Conservation (phyloP, 1,140 invertebrate genomes). For the Berghia stephanieae region DNA sequence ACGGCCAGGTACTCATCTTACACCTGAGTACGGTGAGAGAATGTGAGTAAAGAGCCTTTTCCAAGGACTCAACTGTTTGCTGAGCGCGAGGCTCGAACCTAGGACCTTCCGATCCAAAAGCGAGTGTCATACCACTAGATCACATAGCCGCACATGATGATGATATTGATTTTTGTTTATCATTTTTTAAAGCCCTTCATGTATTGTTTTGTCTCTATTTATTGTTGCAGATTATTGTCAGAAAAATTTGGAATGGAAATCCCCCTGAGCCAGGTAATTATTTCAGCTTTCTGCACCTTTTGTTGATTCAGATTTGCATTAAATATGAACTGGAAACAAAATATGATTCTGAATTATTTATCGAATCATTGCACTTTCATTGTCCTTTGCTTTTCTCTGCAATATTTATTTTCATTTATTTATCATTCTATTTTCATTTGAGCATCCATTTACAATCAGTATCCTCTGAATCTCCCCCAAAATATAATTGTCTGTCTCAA, state of each 20-base stretch:
- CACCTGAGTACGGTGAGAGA: no score
- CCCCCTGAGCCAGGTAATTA: slow-evolving; percentile 61
- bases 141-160: background rate
- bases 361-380: background rate
- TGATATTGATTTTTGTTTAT: background rate
- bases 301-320: background rate
- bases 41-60: no score
- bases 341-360: background rate
- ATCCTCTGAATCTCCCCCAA: no score
- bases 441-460: no score
- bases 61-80: no score
- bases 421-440: no score
- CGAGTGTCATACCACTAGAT: background rate
- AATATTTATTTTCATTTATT: background rate
- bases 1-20: no score
- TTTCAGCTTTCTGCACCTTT: background rate
- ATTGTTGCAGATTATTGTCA: slow-evolving; percentile 56
- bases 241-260: slow-evolving; percentile 63
- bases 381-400: background rate
- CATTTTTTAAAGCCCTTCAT: background rate
- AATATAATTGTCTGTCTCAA: no score
- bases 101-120: no score
- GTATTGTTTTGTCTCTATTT: no score
- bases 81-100: no score
- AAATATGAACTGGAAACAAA: background rate